Percentiles rank a stretch among this genome's conserved stretches.
Conservation (phyloP, 2,113 vertebrate genomes). For the Cyprinodon variegatus region DNA sequence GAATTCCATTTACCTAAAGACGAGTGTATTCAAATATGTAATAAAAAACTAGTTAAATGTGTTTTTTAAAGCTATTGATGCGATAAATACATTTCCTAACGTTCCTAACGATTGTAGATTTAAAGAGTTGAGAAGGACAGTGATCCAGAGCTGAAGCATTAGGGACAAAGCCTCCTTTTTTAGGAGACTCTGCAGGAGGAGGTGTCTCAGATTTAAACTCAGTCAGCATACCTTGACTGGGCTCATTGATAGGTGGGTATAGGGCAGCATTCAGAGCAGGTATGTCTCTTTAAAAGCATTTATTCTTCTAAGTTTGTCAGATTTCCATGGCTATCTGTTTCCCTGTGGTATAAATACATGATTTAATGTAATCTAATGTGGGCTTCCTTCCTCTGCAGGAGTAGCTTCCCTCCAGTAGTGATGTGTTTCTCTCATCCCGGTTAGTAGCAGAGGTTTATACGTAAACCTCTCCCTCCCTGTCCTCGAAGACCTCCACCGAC, state of each 20-base stretch:
- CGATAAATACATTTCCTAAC: too few species aligned
- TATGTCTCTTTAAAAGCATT: neutral
- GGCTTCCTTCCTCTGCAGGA: slow-evolving; percentile 26
- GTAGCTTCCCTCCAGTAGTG: slow-evolving; percentile 27
- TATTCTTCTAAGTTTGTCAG: too few species aligned
- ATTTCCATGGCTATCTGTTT: neutral
- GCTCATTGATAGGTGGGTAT: slow-evolving; percentile 45
- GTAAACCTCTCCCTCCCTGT: slow-evolving; percentile 24
- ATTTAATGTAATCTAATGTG: slow-evolving; percentile 8
- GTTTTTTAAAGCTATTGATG: too few species aligned
- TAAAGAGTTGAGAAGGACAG: neutral
- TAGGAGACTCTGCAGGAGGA: slow-evolving; percentile 10
- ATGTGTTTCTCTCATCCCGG: slow-evolving; percentile 33
- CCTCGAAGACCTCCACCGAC: slow-evolving; percentile 47
- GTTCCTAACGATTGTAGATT: neutral
- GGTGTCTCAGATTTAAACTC: slow-evolving; percentile 3
- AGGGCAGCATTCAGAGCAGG: slow-evolving; percentile 22
- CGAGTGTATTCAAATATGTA: too few species aligned
- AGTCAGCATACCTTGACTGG: slow-evolving; percentile 23
- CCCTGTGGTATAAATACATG: neutral
- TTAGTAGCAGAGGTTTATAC: slow-evolving; percentile 46
- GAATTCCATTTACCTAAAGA: too few species aligned
- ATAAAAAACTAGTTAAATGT: too few species aligned
- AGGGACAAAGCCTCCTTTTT: neutral
- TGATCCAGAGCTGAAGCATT: neutral